Evolutionary conservation across 1,140 invertebrate species (phyloP).

Genomic region (Tyrophagus putrescentiae): DNA sequence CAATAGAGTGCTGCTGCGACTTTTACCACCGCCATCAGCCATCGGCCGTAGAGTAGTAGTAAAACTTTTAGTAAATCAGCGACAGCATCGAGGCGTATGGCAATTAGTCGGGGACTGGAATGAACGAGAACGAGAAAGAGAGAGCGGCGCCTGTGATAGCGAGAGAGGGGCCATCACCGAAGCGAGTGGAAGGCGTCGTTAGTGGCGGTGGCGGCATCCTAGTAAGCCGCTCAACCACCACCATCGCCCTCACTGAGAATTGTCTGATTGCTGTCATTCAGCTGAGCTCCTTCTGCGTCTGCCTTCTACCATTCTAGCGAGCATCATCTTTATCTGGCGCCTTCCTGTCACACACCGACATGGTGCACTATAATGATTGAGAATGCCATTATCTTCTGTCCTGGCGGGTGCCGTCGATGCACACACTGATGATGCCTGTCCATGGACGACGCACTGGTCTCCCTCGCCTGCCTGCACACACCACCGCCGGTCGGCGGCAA

Average conservation of each 20-base stretch:
- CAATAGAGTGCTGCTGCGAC: no score
- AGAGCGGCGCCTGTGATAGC: neutral
- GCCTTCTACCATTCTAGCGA: neutral
- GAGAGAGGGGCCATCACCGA: neutral
- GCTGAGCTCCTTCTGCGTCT: slow-evolving; percentile 1
- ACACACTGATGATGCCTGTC: neutral
- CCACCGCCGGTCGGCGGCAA: no score
- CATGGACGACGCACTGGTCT: no score
- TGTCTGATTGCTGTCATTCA: neutral
- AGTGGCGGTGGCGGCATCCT: slow-evolving; percentile 1
- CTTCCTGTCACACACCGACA: slow-evolving; percentile 13
- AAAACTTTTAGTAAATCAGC: no score
- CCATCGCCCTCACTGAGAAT: neutral
- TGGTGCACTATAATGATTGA: slow-evolving; percentile 7
- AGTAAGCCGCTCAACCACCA: neutral
- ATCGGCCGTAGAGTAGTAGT: no score
- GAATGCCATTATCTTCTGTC: slow-evolving; percentile 1
- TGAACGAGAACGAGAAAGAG: neutral
- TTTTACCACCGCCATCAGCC: no score
- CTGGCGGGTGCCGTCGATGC: neutral
- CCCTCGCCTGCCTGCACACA: no score
- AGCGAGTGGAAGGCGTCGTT: slow-evolving; percentile 1
- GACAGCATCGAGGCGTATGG: neutral
- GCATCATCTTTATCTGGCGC: neutral
- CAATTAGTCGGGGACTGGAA: no score